These are phyloP conservation scores for Spisula solida DNA, from an alignment of 2,888 invertebrate genomes.

Conservation along the genomic window DNA sequence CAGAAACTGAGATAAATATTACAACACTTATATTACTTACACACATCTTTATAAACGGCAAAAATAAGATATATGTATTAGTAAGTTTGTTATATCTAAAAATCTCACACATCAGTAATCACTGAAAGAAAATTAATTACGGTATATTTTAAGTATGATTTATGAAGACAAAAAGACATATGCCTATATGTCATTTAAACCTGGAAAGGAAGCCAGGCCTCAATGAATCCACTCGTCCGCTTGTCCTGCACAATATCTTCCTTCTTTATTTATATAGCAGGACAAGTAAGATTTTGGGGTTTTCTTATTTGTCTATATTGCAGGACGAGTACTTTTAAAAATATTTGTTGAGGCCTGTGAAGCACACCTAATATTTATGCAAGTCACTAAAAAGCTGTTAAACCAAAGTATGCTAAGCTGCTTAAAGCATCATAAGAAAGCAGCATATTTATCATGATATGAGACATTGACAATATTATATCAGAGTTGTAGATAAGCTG, in stretches of 20 bases:
- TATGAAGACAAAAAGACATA: neutral
- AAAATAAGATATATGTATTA: slow-evolving; percentile 28
- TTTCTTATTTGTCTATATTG: too few relatives aligned
- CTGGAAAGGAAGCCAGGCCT: neutral
- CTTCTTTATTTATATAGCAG: too few relatives aligned
- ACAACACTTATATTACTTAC: slow-evolving; percentile 59
- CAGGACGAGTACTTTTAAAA: too few relatives aligned
- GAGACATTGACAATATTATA: too few relatives aligned
- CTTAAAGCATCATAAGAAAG: neutral
- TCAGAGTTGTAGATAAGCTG: too few relatives aligned
- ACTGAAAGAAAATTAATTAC: neutral
- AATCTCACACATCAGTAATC: neutral
- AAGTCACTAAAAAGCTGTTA: neutral
- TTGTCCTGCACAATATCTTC: too few relatives aligned
- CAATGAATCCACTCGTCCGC: too few relatives aligned
- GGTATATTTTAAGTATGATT: neutral
- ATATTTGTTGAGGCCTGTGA: too few relatives aligned
- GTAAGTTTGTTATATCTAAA: neutral
- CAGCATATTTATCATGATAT: too few relatives aligned
- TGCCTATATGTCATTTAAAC: neutral
- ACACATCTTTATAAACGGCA: slow-evolving; percentile 62
- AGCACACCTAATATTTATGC: neutral
- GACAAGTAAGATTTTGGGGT: too few relatives aligned
- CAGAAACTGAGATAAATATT: slow-evolving; percentile 5
- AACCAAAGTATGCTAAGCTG: slow-evolving; percentile 1